Evolutionary conservation across 2,113 vertebrate species (phyloP), one percentile per base, ranked within the genome.

Genomic region (Rhabdornis inornatus): DNA sequence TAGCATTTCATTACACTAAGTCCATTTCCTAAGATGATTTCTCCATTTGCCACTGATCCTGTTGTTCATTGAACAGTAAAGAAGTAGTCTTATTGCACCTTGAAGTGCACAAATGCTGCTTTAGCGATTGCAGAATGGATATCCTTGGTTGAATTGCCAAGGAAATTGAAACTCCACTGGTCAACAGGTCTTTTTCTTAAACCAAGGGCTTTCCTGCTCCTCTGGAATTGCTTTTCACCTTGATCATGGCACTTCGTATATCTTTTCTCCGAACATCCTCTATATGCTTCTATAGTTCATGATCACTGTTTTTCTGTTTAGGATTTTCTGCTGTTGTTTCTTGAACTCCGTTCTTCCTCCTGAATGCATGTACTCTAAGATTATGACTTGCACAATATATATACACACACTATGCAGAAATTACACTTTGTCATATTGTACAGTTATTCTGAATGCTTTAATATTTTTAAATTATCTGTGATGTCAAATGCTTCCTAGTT

Each of bases 141-240:
- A n/a, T 94, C 40, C 71, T 85, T 82, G 69, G 42, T 89, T 93
- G 52, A 96, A 95, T 93, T 94, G 77, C 72, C 79, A 95, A 81
- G 69, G 72, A 95, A 97, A 96, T 93, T 96, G 95, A 97, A 97
- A 97, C 92, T 70, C 35, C 56, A 49, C 22, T 89, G 59, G 30
- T 86, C 78, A 33, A 83, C 53, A 75, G 12, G 19, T 40, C 52
- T 89, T 94, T 92, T 84, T 33, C 69, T 71, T 68, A 85, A 69
- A 87, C 59, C 75, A 89, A 85, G 35, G 52, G 15, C 76, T 95
- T 92, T 89, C 47, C 55, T 64, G 65, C 45, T 47, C 27, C 64
- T 93, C 47, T 82, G 71, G 81, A 94, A 90, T 82, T 96, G n/a
- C 27, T 91, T 96, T 96, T 94, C 56, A 74, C 33, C 27, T 78